These are phyloP conservation scores for Lobophora halterata DNA, from an alignment of 2,888 invertebrate species.

Conservation along the genomic window DNA sequence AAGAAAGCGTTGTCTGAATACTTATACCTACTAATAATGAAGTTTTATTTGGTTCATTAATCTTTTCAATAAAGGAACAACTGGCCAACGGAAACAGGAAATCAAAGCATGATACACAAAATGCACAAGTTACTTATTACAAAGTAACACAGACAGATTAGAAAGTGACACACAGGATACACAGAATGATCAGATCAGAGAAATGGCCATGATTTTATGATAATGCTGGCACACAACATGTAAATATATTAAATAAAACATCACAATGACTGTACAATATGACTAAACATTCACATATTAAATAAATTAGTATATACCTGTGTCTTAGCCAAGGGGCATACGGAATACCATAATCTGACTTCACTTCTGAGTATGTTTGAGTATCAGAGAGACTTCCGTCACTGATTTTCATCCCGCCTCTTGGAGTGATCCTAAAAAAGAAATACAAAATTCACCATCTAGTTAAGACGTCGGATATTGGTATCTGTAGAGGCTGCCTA, in stretches of 20 bases:
- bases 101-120: slow-evolving; percentile 49
- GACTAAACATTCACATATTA: slow-evolving; percentile 33
- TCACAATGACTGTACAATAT: slow-evolving; percentile 28
- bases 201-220: slow-evolving; percentile 37
- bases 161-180: slow-evolving; percentile 29
- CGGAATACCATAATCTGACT: slow-evolving; percentile 90
- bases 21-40: too few species aligned
- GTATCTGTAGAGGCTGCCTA: too few species aligned
- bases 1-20: too few species aligned
- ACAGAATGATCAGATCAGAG: slow-evolving; percentile 32
- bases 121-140: slow-evolving; percentile 32
- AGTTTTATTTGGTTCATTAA: not conserved
- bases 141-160: slow-evolving; percentile 23
- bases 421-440: slow-evolving; percentile 64
- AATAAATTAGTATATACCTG: slow-evolving; percentile 73
- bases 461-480: too few species aligned
- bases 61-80: slow-evolving; percentile 33
- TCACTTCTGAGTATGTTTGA: slow-evolving; percentile 86
- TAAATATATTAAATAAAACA: slow-evolving; percentile 14
- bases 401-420: slow-evolving; percentile 81
- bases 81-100: slow-evolving; percentile 61
- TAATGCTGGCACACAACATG: slow-evolving; percentile 31
- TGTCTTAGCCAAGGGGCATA: slow-evolving; percentile 94
- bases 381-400: slow-evolving; percentile 94
- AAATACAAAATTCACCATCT: not conserved